These are phyloP conservation scores for Fulmarus glacialis DNA, from an alignment of 2,113 vertebrate species.

Conservation along the genomic window DNA sequence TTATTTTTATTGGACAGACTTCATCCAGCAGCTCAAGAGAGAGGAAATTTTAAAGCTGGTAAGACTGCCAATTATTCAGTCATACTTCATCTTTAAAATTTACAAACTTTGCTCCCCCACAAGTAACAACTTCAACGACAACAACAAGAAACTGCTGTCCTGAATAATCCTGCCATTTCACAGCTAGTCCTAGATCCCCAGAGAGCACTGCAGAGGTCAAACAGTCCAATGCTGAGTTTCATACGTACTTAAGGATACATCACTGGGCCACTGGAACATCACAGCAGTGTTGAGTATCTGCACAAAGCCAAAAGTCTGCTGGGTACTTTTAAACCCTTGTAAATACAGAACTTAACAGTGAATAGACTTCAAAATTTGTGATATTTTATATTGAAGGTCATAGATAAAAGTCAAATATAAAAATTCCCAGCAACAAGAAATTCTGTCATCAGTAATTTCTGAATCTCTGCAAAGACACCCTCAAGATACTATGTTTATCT, in stretches of 20 bases:
- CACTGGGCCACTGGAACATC: not conserved
- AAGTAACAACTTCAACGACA: not conserved
- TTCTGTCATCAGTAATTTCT: not conserved
- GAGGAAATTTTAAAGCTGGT: constrained; percentile 15
- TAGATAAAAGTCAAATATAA: not conserved
- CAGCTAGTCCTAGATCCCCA: not conserved
- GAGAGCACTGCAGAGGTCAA: not conserved
- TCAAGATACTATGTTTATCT: not conserved
- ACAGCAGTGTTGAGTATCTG: not conserved
- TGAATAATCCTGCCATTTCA: not conserved
- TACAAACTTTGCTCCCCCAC: not conserved
- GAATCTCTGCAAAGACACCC: not conserved
- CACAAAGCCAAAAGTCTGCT: not conserved
- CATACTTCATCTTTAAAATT: not conserved
- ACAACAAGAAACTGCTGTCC: not conserved
- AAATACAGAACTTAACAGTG: not conserved
- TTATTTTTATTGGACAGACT: constrained; percentile 4
- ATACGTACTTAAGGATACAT: not conserved
- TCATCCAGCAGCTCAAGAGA: constrained; percentile 17
- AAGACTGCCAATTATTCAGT: not conserved
- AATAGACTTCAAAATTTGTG: not conserved
- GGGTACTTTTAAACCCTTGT: not conserved
- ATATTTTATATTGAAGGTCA: not conserved
- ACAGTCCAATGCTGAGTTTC: not conserved
- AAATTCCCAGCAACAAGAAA: not conserved